Evolutionary conservation across 2,797 vertebrate genomes (phyloP), one percentile per base, ranked within the genome.

Genomic region (Gymnoscopelus braueri): DNA sequence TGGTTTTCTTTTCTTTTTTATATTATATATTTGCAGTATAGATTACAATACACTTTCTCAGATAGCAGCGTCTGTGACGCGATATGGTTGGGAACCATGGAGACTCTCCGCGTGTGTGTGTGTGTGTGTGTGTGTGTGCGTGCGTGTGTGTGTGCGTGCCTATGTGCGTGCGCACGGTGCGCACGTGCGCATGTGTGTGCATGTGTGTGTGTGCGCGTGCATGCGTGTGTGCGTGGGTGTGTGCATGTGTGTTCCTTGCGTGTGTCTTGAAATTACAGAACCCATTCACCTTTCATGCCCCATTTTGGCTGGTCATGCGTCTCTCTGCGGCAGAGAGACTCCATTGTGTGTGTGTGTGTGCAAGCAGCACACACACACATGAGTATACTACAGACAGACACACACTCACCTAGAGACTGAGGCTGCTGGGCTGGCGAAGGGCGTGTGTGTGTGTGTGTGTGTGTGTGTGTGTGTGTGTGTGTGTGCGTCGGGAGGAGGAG

Each of bases 391-490:
- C 14, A 56, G n/a, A 39, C 26, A 54, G 47, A 60, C 55, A 53
- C 63, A 73, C 65, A 65, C 64, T 54, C 57, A 79, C 71, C 65
- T 29, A 75, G 77, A 82, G 69, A 80, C 75, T 69, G 76, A 74
- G 71, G 76, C 76, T 75, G 47, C 26, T n/a, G 58, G 68, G 66
- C 59, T 70, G 63, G 67, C 35, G 50, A 60, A 44, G 60, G 35
- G 53, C 44, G 64, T 68, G 59, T 68, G 72, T 32, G 63, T 24
- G 56, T 32, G 63, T 24, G 5, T 47, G 50, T 61, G 44, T n/a
- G 64, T 68, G 59, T 68, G 72, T 32, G 63, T 24, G 64, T 68
- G 59, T 68, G 72, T 32, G 63, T 24, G 56, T 32, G 63, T 24
- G 5, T 47, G 50, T 61, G 44, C 60, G 60, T 29, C 7, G 50